These are phyloP conservation scores for Panagrolaimus sp. DNA, from an alignment of 1,140 invertebrate genomes.

Conservation along the genomic window DNA sequence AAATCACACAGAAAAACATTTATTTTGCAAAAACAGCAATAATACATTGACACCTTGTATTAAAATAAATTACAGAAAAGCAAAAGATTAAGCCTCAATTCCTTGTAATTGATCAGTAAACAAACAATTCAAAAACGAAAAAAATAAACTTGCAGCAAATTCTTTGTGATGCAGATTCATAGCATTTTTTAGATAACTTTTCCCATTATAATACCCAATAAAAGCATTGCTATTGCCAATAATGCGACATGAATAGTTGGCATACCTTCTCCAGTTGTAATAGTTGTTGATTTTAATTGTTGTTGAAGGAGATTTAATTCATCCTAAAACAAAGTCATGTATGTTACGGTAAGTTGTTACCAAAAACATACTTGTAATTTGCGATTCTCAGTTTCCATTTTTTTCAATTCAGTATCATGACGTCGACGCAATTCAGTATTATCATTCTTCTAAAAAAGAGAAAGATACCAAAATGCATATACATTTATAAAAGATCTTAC, in stretches of 20 bases:
- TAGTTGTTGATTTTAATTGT: neutral
- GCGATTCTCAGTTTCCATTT: constrained; percentile 27
- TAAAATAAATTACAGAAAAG: too few species aligned
- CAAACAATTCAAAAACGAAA: too few species aligned
- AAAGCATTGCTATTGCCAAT: constrained; percentile 28
- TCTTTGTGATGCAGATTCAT: too few species aligned
- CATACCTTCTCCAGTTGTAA: neutral
- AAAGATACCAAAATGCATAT: too few species aligned
- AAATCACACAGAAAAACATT: too few species aligned
- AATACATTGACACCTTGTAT: too few species aligned
- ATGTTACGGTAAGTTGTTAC: neutral
- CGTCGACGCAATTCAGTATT: constrained; percentile 27
- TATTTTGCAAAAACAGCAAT: too few species aligned
- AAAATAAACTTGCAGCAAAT: too few species aligned
- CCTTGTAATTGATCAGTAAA: too few species aligned
- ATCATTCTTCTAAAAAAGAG: constrained; percentile 1
- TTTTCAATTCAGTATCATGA: constrained; percentile 32
- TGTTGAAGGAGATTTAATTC: constrained; percentile 10
- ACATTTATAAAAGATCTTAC: neutral
- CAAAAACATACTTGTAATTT: constrained; percentile 21
- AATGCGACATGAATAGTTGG: constrained; percentile 26
- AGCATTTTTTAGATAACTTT: constrained; percentile 28
- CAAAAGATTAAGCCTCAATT: too few species aligned
- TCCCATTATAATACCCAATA: constrained; percentile 36
- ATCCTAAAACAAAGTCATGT: neutral